Conservation (phyloP, 2,797 vertebrate genomes). For the Xiphorhynchus erythropygius region DNA sequence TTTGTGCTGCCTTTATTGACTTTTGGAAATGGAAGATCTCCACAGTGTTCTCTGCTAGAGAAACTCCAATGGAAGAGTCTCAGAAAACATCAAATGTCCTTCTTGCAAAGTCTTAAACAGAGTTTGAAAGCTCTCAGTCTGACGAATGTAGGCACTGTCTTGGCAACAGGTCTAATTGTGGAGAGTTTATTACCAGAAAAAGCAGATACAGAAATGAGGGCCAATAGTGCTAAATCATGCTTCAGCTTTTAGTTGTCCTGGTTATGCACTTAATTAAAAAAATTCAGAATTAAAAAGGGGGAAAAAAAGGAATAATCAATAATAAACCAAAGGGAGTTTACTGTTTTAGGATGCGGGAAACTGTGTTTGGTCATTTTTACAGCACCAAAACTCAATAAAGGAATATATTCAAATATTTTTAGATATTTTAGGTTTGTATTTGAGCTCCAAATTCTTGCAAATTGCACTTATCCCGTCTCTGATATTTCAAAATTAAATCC, state of each 20-base stretch:
- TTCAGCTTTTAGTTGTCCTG: background rate
- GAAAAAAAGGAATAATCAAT: background rate
- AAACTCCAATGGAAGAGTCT: background rate
- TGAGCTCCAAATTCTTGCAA: background rate
- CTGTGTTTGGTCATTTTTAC: rapidly evolving
- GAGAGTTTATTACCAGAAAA: background rate
- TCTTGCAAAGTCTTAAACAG: background rate
- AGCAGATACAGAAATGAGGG: background rate
- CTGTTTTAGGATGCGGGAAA: background rate
- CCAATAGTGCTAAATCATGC: background rate
- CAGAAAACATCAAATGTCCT: background rate
- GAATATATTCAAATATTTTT: background rate
- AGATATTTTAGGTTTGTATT: background rate
- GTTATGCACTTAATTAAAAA: background rate
- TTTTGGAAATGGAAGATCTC: background rate
- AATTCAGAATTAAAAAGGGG: background rate
- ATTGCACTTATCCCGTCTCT: background rate
- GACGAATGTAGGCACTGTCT: background rate
- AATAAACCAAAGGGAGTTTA: background rate
- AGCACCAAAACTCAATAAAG: background rate
- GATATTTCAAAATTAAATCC: background rate
- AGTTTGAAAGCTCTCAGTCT: background rate
- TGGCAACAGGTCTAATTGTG: background rate
- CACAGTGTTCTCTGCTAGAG: background rate
- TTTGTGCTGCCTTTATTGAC: background rate